A percentile compares a stretch with the other conserved stretches of the same genome.
Evolutionary conservation across 2,113 vertebrate species (phyloP).

Genomic region (Craseonycteris thonglongyai): DNA sequence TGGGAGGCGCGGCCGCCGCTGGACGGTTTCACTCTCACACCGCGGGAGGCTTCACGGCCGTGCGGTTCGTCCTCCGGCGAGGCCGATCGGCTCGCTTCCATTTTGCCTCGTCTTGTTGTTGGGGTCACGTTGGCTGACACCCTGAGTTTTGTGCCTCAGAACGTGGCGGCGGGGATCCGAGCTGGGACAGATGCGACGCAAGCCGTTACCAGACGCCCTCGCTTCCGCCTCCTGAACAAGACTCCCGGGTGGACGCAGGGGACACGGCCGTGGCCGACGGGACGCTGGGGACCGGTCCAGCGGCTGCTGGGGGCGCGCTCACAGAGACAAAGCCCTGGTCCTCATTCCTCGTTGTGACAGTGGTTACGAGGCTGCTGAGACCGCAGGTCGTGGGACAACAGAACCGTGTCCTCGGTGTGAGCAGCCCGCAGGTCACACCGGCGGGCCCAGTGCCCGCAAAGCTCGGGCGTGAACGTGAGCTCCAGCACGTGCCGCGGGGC

Average conservation of each 20-base stretch:
- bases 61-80: no score
- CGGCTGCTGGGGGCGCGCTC: no score
- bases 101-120: no score
- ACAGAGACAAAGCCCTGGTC: no score
- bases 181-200: not conserved
- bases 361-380: not conserved
- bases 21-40: no score
- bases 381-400: fast-evolving
- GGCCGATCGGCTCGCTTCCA: no score
- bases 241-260: no score
- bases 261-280: no score
- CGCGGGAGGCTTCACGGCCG: no score
- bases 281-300: no score
- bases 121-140: not conserved
- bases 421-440: fast-evolving
- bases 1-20: no score
- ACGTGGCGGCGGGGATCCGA: not conserved
- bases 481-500: not conserved
- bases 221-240: not conserved
- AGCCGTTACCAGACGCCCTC: not conserved
- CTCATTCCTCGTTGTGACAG: not conserved
- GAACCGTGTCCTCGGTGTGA: not conserved
- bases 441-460: not conserved
- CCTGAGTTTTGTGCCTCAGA: not conserved
- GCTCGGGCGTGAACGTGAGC: not conserved